A percentile compares a stretch with the other conserved stretches of the same genome.
Evolutionary conservation across 2,113 vertebrate species (phyloP).

Genomic region (Zapornia atra): DNA sequence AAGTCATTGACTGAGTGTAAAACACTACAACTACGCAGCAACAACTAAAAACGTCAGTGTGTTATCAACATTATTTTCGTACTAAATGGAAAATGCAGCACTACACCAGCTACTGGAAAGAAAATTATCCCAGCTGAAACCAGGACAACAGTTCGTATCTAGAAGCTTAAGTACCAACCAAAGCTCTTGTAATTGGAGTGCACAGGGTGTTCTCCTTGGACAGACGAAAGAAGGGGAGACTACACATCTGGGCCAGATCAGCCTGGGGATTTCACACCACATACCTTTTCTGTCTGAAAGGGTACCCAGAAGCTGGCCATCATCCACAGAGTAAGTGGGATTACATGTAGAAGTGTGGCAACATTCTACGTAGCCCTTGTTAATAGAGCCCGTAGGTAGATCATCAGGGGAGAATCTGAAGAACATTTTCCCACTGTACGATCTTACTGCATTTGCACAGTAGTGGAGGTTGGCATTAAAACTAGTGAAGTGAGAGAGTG

Average conservation of each 20-base stretch:
- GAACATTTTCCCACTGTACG: background rate
- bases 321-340: background rate
- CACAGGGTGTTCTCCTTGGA: background rate
- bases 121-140: no score
- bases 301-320: background rate
- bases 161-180: background rate
- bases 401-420: background rate
- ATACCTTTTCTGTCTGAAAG: background rate
- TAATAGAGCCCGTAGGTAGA: background rate
- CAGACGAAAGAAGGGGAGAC: background rate
- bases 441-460: background rate
- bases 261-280: background rate
- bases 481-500: background rate
- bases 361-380: background rate
- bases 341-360: rapidly evolving
- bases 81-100: no score
- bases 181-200: background rate
- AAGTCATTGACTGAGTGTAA: no score
- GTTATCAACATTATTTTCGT: no score
- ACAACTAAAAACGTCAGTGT: no score
- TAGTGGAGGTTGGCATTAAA: background rate
- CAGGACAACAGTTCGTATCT: background rate
- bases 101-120: no score
- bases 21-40: no score
- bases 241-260: background rate